Evolutionary conservation across 2,797 vertebrate species (phyloP).

Genomic region (Amniataba percoides): DNA sequence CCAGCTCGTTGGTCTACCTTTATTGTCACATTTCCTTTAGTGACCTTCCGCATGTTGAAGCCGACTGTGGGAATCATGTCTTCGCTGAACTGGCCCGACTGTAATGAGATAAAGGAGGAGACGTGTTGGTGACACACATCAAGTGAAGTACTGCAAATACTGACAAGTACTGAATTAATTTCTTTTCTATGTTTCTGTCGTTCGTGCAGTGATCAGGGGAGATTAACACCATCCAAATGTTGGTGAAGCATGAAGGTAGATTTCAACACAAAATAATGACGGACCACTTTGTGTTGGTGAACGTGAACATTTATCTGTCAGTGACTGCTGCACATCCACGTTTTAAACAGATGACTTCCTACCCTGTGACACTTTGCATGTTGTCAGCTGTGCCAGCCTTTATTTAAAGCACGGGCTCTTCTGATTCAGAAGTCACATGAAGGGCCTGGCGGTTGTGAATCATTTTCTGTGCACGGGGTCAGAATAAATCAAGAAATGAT

Average conservation of each 20-base stretch:
- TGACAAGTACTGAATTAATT: not conserved
- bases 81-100: slow-evolving; percentile 99
- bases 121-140: not conserved
- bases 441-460: not conserved
- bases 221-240: no score
- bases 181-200: not conserved
- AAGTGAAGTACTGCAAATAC: not conserved
- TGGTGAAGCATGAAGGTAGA: no score
- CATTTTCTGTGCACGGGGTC: not conserved
- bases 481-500: slow-evolving; percentile 21
- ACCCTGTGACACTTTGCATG: not conserved
- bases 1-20: slow-evolving; percentile 85
- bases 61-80: slow-evolving; percentile 99
- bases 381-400: not conserved
- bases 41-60: slow-evolving; percentile 99
- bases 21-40: slow-evolving; percentile 99
- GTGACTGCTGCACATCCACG: no score
- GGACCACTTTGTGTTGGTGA: no score
- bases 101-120: slow-evolving; percentile 27
- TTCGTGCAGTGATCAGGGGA: not conserved
- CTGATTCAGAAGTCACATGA: slow-evolving; percentile 16
- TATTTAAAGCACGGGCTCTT: not conserved
- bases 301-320: no score
- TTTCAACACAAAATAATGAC: no score
- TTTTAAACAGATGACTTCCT: no score